phyloP scores from a whole-genome alignment of 2,113 vertebrate species.

The Gadus macrocephalus region DNA sequence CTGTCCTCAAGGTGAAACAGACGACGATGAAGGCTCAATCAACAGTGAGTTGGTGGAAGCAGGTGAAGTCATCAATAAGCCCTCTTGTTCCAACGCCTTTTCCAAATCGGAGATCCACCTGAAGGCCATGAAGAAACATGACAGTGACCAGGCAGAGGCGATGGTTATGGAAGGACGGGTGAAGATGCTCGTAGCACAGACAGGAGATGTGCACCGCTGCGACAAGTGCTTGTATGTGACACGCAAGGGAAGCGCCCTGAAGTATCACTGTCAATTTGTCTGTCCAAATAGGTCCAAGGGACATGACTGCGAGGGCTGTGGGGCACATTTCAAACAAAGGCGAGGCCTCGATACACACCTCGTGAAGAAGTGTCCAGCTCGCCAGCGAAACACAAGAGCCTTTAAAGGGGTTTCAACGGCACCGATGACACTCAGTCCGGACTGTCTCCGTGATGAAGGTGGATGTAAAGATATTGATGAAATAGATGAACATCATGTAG shows the following conservation, averaged over 20 bases:
- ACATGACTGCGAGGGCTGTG: slow-evolving; percentile 74
- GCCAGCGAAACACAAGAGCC: slow-evolving; percentile 65
- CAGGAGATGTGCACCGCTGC: slow-evolving; percentile 71
- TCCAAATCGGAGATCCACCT: slow-evolving; percentile 66
- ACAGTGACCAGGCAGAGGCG: slow-evolving; percentile 85
- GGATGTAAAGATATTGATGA: slow-evolving; percentile 2
- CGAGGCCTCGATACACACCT: slow-evolving; percentile 84
- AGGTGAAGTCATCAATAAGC: not conserved
- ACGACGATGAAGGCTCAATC: slow-evolving; percentile 15
- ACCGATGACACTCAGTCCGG: not conserved
- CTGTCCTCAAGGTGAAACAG: slow-evolving; percentile 32
- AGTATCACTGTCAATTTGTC: slow-evolving; percentile 71
- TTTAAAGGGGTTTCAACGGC: slow-evolving; percentile 18
- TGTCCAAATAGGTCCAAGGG: slow-evolving; percentile 72
- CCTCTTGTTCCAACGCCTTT: slow-evolving; percentile 17
- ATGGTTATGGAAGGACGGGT: slow-evolving; percentile 89
- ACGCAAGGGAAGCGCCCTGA: slow-evolving; percentile 74
- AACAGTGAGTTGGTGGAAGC: slow-evolving; percentile 4
- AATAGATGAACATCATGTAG: not conserved
- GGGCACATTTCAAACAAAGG: slow-evolving; percentile 85
- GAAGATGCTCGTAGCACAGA: slow-evolving; percentile 87
- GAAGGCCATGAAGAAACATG: slow-evolving; percentile 79
- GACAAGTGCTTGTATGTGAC: slow-evolving; percentile 81
- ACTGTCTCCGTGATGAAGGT: not conserved
- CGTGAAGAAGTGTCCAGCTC: slow-evolving; percentile 77